Base-by-base conservation (phyloP, 2,113 vertebrate species). In the Turnix velox region DNA sequence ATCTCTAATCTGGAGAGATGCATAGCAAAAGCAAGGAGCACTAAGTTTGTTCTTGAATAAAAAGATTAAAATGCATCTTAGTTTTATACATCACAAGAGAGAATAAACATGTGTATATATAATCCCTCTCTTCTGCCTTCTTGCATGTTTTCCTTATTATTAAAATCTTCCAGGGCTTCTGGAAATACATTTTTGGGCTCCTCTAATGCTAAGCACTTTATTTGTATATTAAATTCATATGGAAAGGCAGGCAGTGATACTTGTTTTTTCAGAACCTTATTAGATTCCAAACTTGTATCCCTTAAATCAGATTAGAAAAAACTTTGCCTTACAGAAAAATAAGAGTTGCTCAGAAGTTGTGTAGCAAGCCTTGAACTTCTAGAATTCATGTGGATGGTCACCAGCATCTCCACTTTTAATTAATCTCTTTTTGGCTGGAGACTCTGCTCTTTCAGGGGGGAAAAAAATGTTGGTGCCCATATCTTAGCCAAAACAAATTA, bases 351-450 rank as follows among this genome's bases (percentile, higher is more conserved):
- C n/a, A n/a, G n/a, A n/a, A n/a, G n/a, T n/a, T n/a, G n/a, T n/a
- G n/a, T n/a, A n/a, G n/a, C n/a, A n/a, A n/a, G n/a, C 51, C 79
- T 63, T 88, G 82, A 96, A 71, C 72, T 76, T 73, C 2, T 6
- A 3, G 55, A 68, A 74, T 79, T 94, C 52, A 12, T 18, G n/a
- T 1, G 4, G 48, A 68, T 87, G 88, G 73, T 90, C 63, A 40
- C 14, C 27, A 61, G 55, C 40, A 61, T 59, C 92, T 93, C 61
- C 68, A 65, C n/a, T 68, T 93, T 84, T 87, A 90, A 94, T 96
- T 93, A 93, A 94, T 68, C 85, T 94, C 40, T 40, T 78, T 75
- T 52, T 88, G 28, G 7, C 40, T 95, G 57, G 49, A 92, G 77
- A 89, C 75, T 69, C 67, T 89, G 30, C 22, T 86, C 68, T 85